Evolutionary conservation across 1,140 invertebrate genomes (phyloP), one percentile per base, ranked within the genome.

Genomic region (Penaeus chinensis): DNA sequence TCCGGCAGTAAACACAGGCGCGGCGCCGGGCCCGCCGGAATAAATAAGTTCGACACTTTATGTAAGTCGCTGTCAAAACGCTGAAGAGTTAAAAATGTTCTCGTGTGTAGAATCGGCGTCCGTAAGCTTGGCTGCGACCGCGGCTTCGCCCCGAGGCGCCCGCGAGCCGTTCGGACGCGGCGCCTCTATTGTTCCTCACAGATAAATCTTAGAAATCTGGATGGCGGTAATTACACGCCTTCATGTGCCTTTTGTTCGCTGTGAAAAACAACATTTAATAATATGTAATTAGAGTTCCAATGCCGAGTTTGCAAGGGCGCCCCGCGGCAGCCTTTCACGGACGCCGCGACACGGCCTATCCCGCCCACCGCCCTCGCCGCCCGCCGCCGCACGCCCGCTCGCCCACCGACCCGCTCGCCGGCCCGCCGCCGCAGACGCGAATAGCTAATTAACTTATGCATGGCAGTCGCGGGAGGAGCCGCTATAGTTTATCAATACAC

Each of bases 181-280:
- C 54, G 54, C 84, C 62, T 18, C 84, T 80, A 85, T 86, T 86
- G 84, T 86, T 86, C 84, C 76, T 80, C 76, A 80, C 76, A 86
- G 76, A 86, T 86, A 86, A 86, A 86, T 86, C 84, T 86, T 86
- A 24, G 84, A 86, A 86, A 86, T 86, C 84, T 86, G 84, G 84
- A 61, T 77, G 63, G 76, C 78, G 76, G 78, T 86, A 86, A 86
- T 86, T 86, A 80, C 63, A 80, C 61, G 77, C 76, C 77, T 86
- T 80, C 84, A 80, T 80, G 77, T 86, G 84, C 77, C 84, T 86
- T 86, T 86, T 86, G 84, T 86, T 79, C 84, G 62, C 84, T 69
- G 63, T 86, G 84, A 86, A 86, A 61, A 80, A 86, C 84, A 86
- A 86, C 84, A 86, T 86, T 86, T 86, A 86, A 85, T 85, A 85